These are phyloP conservation scores for Erpobdella octoculata DNA, from an alignment of 2,888 invertebrate genomes.

Conservation along the genomic window DNA sequence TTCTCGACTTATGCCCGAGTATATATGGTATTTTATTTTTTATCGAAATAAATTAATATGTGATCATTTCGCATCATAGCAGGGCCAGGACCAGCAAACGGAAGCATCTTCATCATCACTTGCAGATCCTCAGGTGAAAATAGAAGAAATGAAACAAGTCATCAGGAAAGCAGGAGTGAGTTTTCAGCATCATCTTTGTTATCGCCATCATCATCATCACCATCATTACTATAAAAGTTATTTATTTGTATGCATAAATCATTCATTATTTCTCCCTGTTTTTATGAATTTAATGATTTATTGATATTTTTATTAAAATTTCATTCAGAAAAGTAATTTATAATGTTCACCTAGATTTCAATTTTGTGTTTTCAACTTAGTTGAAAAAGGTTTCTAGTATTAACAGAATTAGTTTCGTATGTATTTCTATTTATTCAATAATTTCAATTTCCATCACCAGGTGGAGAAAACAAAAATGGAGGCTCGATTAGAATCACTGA, in stretches of 20 bases:
- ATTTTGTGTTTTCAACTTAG: too few species aligned
- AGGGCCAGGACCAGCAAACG: background rate
- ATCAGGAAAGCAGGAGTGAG: constrained; percentile 27
- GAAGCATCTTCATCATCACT: background rate
- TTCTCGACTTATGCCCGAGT: too few species aligned
- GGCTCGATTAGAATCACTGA: constrained; percentile 24
- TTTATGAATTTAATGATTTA: background rate
- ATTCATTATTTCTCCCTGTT: background rate
- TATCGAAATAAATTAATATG: too few species aligned
- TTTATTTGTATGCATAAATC: too few species aligned
- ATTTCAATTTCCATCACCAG: background rate
- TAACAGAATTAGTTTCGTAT: too few species aligned
- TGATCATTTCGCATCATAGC: too few species aligned
- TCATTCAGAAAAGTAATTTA: background rate
- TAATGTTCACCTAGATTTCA: too few species aligned
- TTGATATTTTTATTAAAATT: background rate
- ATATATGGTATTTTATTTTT: too few species aligned
- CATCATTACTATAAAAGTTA: too few species aligned
- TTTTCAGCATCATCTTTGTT: background rate
- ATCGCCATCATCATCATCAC: background rate
- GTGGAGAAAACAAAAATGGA: constrained; percentile 19
- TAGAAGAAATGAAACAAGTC: constrained; percentile 28
- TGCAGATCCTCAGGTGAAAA: constrained; percentile 23
- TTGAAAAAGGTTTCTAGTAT: too few species aligned
- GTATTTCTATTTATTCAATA: too few species aligned